phyloP scores from a whole-genome alignment of 2,113 vertebrate genomes.

The Thalassoma bifasciatum region DNA sequence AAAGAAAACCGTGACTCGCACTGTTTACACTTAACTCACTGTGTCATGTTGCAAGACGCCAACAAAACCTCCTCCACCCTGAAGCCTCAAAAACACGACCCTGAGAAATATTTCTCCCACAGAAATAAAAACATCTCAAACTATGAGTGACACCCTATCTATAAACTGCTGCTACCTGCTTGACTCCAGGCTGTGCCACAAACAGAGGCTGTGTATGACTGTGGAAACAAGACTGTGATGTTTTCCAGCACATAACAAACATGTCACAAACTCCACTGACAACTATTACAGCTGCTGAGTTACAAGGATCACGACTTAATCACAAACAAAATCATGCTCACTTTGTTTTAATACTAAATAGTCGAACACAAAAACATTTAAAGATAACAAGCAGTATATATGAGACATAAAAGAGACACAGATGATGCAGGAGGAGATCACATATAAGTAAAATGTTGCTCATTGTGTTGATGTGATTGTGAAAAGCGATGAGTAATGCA shows the following conservation, averaged over 20 bases:
- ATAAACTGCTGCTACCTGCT: constrained; percentile 16
- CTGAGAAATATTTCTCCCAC: constrained; percentile 39
- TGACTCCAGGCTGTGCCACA: constrained; percentile 14
- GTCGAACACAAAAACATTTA: neutral
- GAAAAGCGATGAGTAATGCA: neutral
- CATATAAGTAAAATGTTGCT: neutral
- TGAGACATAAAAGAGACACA: neutral
- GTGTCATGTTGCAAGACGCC: constrained; percentile 38
- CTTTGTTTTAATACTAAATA: neutral
- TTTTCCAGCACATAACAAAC: constrained; percentile 1
- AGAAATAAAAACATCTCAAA: constrained; percentile 38
- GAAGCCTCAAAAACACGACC: constrained; percentile 47
- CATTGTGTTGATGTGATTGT: constrained; percentile 4
- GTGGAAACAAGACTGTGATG: neutral
- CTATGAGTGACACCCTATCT: neutral
- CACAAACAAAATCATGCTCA: neutral
- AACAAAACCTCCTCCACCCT: constrained; percentile 25
- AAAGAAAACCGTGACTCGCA: constrained; percentile 42
- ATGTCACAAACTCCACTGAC: neutral
- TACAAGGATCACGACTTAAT: neutral
- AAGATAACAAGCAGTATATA: neutral
- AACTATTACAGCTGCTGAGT: neutral
- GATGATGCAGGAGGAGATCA: neutral
- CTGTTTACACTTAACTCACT: constrained; percentile 45
- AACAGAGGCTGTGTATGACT: constrained; percentile 7